phyloP scores from a whole-genome alignment of 2,797 vertebrate species.

The Zalophus californianus region DNA sequence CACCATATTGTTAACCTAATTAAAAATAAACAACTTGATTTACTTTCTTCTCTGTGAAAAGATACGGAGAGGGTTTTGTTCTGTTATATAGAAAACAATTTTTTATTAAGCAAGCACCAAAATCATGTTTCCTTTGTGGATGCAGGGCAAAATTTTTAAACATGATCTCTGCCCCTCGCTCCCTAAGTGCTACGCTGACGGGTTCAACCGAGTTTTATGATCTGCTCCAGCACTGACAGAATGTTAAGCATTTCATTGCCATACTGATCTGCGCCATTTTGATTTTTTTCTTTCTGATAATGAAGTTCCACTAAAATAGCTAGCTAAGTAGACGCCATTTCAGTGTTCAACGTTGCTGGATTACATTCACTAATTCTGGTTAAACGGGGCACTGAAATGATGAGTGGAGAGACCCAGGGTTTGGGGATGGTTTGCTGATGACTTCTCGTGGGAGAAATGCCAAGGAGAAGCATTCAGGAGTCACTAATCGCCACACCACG shows the following conservation, averaged over 20 bases:
- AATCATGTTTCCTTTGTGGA: fast-evolving
- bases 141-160: fast-evolving
- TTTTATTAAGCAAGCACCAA: not conserved
- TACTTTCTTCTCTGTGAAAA: not conserved
- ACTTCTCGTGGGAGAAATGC: fast-evolving
- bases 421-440: fast-evolving
- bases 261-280: not conserved
- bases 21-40: not conserved
- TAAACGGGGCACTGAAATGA: not conserved
- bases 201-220: not conserved
- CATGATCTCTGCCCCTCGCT: fast-evolving
- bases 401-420: not conserved
- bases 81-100: not conserved
- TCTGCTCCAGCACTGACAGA: fast-evolving
- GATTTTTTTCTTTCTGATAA: not conserved
- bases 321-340: not conserved
- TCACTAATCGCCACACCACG: fast-evolving
- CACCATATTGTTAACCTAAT: not conserved
- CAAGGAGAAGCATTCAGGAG: not conserved
- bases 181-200: fast-evolving
- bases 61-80: not conserved
- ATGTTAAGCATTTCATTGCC: not conserved
- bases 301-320: not conserved
- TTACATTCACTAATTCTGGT: not conserved
- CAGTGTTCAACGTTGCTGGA: not conserved